phyloP scores from a whole-genome alignment of 2,797 vertebrate genomes.

The Semotilus atromaculatus region DNA sequence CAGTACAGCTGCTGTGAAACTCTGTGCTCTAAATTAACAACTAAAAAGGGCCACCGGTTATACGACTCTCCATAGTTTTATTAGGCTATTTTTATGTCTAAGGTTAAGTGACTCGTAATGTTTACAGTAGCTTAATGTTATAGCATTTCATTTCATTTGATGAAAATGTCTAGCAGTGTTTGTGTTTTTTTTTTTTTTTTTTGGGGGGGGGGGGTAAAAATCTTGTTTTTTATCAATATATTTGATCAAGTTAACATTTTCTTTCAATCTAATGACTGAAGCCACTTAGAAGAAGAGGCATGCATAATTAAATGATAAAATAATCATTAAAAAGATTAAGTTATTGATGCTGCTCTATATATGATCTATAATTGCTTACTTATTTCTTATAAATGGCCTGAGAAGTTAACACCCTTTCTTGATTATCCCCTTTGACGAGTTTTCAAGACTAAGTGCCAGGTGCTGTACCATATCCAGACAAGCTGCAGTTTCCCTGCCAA shows the following conservation, averaged over 20 bases:
- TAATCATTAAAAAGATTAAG: slow-evolving; percentile 32
- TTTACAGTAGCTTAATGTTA: slow-evolving; percentile 2
- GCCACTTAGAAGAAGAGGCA: slow-evolving; percentile 21
- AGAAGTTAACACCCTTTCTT: slow-evolving; percentile 44
- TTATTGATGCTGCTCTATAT: slow-evolving; percentile 33
- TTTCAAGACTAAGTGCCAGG: slow-evolving; percentile 65
- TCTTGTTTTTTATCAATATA: no score
- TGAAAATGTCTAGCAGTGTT: background rate
- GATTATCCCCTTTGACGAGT: slow-evolving; percentile 48
- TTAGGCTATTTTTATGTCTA: background rate
- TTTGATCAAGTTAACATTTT: slow-evolving; percentile 14
- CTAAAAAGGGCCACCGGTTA: slow-evolving; percentile 16
- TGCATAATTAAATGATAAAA: slow-evolving; percentile 40
- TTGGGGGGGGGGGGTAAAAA: no score
- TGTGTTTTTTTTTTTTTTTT: no score
- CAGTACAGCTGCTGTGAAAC: slow-evolving; percentile 45
- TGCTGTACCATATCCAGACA: slow-evolving; percentile 69
- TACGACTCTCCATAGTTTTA: background rate
- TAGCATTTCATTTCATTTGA: slow-evolving; percentile 12
- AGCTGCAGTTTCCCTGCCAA: slow-evolving; percentile 73
- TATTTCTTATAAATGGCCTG: slow-evolving; percentile 20
- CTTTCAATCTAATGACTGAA: slow-evolving; percentile 35
- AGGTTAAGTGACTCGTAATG: slow-evolving; percentile 19
- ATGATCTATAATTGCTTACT: slow-evolving; percentile 32
- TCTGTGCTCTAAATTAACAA: slow-evolving; percentile 26